Percentiles rank a stretch among this genome's conserved stretches.
These are phyloP conservation scores for Oxystoma pomonae DNA, from an alignment of 2,888 invertebrate genomes.

Conservation along the genomic window DNA sequence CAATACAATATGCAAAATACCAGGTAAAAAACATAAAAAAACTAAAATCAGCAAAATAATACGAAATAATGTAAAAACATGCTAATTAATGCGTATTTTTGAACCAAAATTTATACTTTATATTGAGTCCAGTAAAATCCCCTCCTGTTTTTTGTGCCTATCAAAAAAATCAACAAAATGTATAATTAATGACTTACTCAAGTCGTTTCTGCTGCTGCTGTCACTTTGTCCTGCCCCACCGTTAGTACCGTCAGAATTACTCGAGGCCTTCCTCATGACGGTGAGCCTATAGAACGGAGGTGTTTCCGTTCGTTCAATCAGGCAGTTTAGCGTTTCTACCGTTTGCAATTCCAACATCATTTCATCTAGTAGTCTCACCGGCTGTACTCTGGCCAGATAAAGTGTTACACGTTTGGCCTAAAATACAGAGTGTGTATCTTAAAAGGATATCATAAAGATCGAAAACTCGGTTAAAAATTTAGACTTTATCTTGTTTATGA, in stretches of 20 bases:
- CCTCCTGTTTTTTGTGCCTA: too few relatives aligned
- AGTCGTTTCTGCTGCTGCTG: slow-evolving; percentile 46
- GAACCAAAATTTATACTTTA: too few relatives aligned
- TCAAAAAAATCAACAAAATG: neutral
- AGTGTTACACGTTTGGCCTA: slow-evolving; percentile 94
- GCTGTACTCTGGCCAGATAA: slow-evolving; percentile 87
- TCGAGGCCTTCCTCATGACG: slow-evolving; percentile 85
- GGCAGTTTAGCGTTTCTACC: slow-evolving; percentile 92
- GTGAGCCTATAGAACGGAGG: slow-evolving; percentile 96
- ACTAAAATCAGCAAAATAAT: too few relatives aligned
- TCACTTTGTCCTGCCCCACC: slow-evolving; percentile 52
- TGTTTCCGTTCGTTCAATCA: slow-evolving; percentile 95
- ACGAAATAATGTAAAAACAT: too few relatives aligned
- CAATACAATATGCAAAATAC: too few relatives aligned
- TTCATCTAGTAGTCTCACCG: slow-evolving; percentile 91
- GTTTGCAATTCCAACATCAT: slow-evolving; percentile 97
- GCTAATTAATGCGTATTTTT: too few relatives aligned
- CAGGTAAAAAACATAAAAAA: too few relatives aligned
- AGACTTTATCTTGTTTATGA: too few relatives aligned
- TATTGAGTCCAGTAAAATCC: too few relatives aligned
- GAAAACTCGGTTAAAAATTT: too few relatives aligned
- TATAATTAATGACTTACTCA: slow-evolving; percentile 34
- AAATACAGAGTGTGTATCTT: too few relatives aligned
- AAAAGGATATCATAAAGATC: too few relatives aligned
- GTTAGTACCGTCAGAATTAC: slow-evolving; percentile 64